Evolutionary conservation across 1,140 invertebrate species (phyloP), one percentile per base, ranked within the genome.

Genomic region (Aphidius gifuensis): DNA sequence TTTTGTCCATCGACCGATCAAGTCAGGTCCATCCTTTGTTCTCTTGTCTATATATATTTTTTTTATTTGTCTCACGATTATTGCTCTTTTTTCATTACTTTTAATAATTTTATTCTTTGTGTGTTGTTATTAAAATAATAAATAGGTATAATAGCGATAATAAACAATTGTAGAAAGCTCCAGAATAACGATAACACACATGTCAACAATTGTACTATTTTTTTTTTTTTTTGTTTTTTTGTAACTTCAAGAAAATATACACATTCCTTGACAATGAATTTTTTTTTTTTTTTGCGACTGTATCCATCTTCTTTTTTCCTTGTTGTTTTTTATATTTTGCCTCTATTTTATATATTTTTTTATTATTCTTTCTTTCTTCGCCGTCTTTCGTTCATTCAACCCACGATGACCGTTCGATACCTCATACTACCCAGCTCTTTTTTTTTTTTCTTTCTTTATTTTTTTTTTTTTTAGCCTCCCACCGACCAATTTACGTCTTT

Each of bases 11-110:
- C 68, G 69, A 72, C 66, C 70, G 62, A 62, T 66, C 66, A 62
- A 60, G 68, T 68, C 69, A 68, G 70, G 70, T 74, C 67, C 66
- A 65, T 74, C 69, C 71, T 73, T 74, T 76, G 68, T 72, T 67
- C 66, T 69, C 66, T 44, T 65, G 55, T 48, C 49, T 11, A 61
- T 54, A 9, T 50, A 49, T 40, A 43, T 49, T 40, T 9, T 56
- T 43, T 62, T 32, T 66, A 61, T 68, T 69, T 68, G 64, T 72
- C 68, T 65, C 68, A 66, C 58, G 43, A 54, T 65, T 67, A 44
- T 44, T 44, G 5, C 4, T 44, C 6, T 44, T 44, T 51, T 51
- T 63, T 51, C 54, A 6, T 58, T 55, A 47, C 16, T 50, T 50
- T 50, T 32, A n/a, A 5, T 58, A 39, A 42, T 21, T 54, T 38